These are phyloP conservation scores for Phenganax subtilis DNA, from an alignment of 92 coral and sea anemone species.

Conservation along the genomic window DNA sequence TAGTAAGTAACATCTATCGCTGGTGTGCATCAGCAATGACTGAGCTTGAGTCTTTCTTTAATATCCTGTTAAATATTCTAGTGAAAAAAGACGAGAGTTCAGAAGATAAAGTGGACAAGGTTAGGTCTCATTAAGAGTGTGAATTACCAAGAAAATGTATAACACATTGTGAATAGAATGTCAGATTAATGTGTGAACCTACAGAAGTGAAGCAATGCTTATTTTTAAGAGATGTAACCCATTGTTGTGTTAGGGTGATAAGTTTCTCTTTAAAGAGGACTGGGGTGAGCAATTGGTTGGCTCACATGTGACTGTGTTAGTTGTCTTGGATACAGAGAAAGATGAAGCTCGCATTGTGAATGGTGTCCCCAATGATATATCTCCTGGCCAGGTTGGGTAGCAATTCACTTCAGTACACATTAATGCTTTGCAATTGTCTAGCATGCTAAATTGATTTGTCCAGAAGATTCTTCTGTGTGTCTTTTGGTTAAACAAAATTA, in stretches of 20 bases:
- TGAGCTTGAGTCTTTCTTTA: too few relatives aligned
- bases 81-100: constrained; percentile 26
- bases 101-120: constrained; percentile 26
- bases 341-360: constrained; percentile 65
- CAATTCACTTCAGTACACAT: too few relatives aligned
- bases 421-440: too few relatives aligned
- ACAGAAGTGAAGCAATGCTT: too few relatives aligned
- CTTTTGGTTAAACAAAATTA: too few relatives aligned
- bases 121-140: neutral
- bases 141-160: neutral
- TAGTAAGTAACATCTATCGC: too few relatives aligned
- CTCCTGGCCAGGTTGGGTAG: constrained; percentile 3
- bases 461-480: too few relatives aligned
- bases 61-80: neutral
- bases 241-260: constrained; percentile 54
- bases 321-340: constrained; percentile 49
- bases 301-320: constrained; percentile 62
- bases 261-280: constrained; percentile 72
- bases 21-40: too few relatives aligned
- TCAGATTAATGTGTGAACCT: too few relatives aligned
- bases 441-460: too few relatives aligned
- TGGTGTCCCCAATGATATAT: constrained; percentile 67
- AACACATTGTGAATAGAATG: too few relatives aligned
- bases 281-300: constrained; percentile 86
- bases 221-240: too few relatives aligned